A percentile compares a stretch with the other conserved stretches of the same genome.
These are phyloP conservation scores for Neoitamus cyanurus DNA, from an alignment of 2,888 invertebrate genomes.

Conservation along the genomic window DNA sequence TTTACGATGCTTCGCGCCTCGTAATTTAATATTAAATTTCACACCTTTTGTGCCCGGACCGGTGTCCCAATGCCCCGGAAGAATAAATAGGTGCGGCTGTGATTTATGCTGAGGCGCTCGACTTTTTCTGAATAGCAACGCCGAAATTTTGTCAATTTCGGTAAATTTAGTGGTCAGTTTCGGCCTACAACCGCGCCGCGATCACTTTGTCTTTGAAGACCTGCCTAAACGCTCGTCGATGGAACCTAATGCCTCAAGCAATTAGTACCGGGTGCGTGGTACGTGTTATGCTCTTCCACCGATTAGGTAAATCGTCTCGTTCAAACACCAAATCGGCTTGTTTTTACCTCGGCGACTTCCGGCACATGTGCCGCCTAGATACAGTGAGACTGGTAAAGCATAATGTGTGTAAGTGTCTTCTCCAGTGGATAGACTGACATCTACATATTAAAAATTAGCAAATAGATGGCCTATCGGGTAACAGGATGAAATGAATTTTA, in stretches of 20 bases:
- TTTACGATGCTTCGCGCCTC: slow-evolving; percentile 12
- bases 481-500: too few relatives aligned
- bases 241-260: background rate
- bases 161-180: slow-evolving; percentile 7
- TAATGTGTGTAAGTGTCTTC: too few relatives aligned
- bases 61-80: slow-evolving; percentile 5
- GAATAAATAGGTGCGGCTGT: slow-evolving; percentile 16
- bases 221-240: background rate
- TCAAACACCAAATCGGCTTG: background rate
- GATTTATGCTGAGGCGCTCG: slow-evolving; percentile 9
- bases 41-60: slow-evolving; percentile 27
- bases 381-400: too few relatives aligned
- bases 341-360: background rate
- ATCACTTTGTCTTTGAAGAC: background rate
- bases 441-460: too few relatives aligned
- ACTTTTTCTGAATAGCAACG: background rate
- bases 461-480: too few relatives aligned
- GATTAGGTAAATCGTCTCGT: background rate
- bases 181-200: background rate
- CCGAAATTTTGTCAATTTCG: slow-evolving; percentile 13
- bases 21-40: slow-evolving; percentile 42
- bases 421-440: too few relatives aligned
- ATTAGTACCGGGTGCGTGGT: background rate
- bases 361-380: background rate
- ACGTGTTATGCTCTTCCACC: background rate